These are phyloP conservation scores for Esox lucius DNA, from an alignment of 2,797 vertebrate species.

Conservation along the genomic window DNA sequence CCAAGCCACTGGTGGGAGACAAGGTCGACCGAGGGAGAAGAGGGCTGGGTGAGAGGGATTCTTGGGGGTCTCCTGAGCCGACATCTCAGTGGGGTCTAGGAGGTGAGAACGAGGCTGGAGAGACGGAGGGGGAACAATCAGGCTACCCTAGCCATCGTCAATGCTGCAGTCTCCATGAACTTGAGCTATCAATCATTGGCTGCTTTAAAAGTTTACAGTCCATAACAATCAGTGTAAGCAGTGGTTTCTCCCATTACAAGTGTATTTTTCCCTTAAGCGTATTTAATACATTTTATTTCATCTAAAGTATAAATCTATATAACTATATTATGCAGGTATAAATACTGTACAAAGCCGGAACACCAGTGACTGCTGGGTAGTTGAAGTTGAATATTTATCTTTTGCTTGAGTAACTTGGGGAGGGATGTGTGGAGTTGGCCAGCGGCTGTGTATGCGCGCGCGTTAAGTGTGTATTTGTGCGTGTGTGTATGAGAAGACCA, in stretches of 20 bases:
- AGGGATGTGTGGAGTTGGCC: constrained; percentile 57
- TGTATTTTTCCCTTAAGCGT: constrained; percentile 62
- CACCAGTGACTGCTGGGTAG: constrained; percentile 78
- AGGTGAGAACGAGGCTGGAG: constrained; percentile 36
- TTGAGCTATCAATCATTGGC: constrained; percentile 64
- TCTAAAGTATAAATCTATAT: constrained; percentile 75
- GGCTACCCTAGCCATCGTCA: constrained; percentile 46
- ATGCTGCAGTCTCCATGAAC: constrained; percentile 55
- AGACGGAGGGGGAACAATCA: constrained; percentile 28
- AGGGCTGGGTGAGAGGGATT: constrained; percentile 70
- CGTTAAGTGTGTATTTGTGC: constrained; percentile 13
- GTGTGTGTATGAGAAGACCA: constrained; percentile 60
- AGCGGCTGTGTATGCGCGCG: constrained; percentile 38
- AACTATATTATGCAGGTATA: constrained; percentile 79
- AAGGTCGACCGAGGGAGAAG: constrained; percentile 28
- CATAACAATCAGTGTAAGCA: constrained; percentile 70
- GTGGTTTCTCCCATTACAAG: constrained; percentile 68
- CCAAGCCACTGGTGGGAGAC: constrained; percentile 19
- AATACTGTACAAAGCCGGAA: constrained; percentile 81
- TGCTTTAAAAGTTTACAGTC: constrained; percentile 80
- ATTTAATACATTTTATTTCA: constrained; percentile 81
- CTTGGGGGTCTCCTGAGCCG: constrained; percentile 48
- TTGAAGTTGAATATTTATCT: constrained; percentile 81
- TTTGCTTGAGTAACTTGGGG: constrained; percentile 61
- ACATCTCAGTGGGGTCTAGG: constrained; percentile 20